These are phyloP conservation scores for Camponotus pennsylvanicus DNA, from an alignment of 1,140 invertebrate species.

Conservation along the genomic window DNA sequence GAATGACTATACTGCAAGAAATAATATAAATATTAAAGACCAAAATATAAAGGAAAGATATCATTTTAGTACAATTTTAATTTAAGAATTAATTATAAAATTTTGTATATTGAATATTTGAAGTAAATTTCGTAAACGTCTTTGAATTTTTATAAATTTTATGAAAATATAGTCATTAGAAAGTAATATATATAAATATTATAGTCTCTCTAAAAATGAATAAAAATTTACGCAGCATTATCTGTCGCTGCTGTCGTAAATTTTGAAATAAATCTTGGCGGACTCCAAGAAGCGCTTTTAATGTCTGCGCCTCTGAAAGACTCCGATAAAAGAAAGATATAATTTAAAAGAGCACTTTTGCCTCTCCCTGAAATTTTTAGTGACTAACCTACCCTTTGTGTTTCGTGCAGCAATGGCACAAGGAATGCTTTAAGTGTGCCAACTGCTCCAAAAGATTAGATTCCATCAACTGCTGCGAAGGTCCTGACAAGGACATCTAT, in stretches of 20 bases:
- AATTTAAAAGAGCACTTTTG: conserved; percentile 48
- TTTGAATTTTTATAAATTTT: neutral
- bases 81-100: neutral
- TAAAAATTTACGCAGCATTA: conserved; percentile 9
- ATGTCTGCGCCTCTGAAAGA: conserved; percentile 45
- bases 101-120: neutral
- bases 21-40: neutral
- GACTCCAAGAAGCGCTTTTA: conserved; percentile 37
- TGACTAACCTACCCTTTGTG: conserved; percentile 84
- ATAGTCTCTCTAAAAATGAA: neutral
- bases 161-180: neutral
- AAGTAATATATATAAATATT: neutral
- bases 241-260: neutral
- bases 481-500: conserved; percentile 98
- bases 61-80: neutral
- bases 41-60: conserved; percentile 3
- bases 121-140: neutral
- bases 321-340: conserved; percentile 7
- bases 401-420: conserved; percentile 91
- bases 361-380: conserved; percentile 65
- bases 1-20: conserved; percentile 8
- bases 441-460: conserved; percentile 98
- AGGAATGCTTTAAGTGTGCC: conserved; percentile 97
- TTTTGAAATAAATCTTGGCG: conserved; percentile 29
- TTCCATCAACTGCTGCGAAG: conserved; percentile 97